A percentile compares a stretch with the other conserved stretches of the same genome.
phyloP scores from a whole-genome alignment of 2,888 invertebrate genomes.

The Eupithecia exiguata region DNA sequence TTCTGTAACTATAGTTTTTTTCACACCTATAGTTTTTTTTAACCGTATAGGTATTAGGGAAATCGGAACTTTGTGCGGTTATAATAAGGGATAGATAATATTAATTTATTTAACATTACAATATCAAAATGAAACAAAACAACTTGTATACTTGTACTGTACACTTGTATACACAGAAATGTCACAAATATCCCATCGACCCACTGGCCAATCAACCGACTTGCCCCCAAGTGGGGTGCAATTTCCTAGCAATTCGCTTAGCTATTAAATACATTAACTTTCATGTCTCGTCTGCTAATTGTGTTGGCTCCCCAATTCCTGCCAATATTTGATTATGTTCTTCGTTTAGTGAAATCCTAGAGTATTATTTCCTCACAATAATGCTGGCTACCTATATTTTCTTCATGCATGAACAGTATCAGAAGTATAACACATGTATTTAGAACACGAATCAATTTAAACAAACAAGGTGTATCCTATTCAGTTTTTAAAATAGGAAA shows the following conservation, averaged over 20 bases:
- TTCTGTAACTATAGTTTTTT: not conserved
- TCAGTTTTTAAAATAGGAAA: not conserved
- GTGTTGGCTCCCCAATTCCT: slow-evolving; percentile 68
- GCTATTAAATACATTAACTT: slow-evolving; percentile 77
- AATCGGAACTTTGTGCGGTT: not conserved
- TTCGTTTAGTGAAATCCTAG: slow-evolving; percentile 56
- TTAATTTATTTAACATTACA: no score
- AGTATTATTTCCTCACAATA: slow-evolving; percentile 48
- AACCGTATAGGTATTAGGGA: not conserved
- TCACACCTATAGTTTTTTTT: not conserved
- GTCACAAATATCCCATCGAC: slow-evolving; percentile 53
- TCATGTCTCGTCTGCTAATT: slow-evolving; percentile 78
- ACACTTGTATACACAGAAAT: no score
- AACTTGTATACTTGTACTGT: no score
- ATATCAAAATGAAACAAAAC: no score
- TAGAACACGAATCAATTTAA: not conserved
- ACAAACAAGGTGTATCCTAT: not conserved
- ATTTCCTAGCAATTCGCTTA: slow-evolving; percentile 78
- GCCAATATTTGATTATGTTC: slow-evolving; percentile 66
- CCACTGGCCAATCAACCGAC: slow-evolving; percentile 75
- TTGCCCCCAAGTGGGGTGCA: slow-evolving; percentile 70
- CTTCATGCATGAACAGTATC: not conserved
- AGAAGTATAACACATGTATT: not conserved
- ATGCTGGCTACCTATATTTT: not conserved
- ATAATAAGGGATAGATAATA: not conserved